These are phyloP conservation scores for Malurus melanocephalus DNA, from an alignment of 2,113 vertebrate genomes.

Conservation along the genomic window DNA sequence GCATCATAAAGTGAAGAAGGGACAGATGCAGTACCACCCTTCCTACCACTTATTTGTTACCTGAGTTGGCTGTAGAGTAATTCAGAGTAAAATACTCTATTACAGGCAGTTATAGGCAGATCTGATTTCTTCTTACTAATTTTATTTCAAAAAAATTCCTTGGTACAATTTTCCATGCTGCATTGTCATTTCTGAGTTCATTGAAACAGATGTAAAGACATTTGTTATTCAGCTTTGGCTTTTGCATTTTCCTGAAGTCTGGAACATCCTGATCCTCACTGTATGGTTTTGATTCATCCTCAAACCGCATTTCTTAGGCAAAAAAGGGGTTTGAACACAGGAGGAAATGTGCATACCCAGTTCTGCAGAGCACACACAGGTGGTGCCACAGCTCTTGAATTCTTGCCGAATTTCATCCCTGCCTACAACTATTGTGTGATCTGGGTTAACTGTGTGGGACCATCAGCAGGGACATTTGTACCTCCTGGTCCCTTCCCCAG, in stretches of 20 bases:
- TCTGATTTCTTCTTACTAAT: not conserved
- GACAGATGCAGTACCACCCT: not conserved
- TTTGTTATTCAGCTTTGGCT: not conserved
- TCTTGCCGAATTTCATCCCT: not conserved
- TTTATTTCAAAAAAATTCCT: not conserved
- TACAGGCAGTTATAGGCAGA: not conserved
- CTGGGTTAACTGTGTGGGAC: not conserved
- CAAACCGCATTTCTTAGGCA: not conserved
- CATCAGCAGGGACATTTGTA: not conserved
- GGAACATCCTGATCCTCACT: not conserved
- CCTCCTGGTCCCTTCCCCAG: not conserved
- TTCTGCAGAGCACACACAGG: not conserved
- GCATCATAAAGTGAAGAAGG: not conserved
- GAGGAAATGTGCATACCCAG: rapidly evolving
- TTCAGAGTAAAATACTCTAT: not conserved
- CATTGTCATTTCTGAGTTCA: not conserved
- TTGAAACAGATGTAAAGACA: not conserved
- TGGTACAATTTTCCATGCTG: not conserved
- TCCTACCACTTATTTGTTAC: not conserved
- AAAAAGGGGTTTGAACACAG: not conserved
- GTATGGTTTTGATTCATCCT: not conserved
- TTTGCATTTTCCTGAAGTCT: not conserved
- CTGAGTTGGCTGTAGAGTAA: not conserved
- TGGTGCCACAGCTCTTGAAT: not conserved
- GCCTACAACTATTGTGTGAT: not conserved